Base-by-base conservation (phyloP, 2,113 vertebrate genomes). In the Equus przewalskii region DNA sequence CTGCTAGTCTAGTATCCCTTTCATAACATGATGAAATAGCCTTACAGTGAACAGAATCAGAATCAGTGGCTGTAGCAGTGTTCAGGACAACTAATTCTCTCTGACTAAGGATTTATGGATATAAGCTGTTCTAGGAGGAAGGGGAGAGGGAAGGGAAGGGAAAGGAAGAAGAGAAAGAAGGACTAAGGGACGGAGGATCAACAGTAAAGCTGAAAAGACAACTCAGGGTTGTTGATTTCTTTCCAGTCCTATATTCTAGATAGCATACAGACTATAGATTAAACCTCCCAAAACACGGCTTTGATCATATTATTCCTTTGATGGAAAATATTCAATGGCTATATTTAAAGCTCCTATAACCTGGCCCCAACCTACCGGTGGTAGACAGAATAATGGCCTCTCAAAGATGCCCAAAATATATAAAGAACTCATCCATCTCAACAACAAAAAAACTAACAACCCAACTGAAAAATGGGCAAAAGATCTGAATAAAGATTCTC, bases 91-190 rank as follows among this genome's bases (percentile, higher is more conserved):
- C n/a, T 36, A 91, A 81, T 46, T 89, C 26, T 60, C 60, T 87
- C 51, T 96, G 73, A 93, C 49, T 84, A 81, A 82, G 30, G n/a
- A 93, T 60, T 73, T 89, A 84, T 85, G 58, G 28, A 89, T 33
- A 54, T 18, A 92, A 82, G 10, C 33, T 78, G n/a, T 58, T 79
- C 11, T 73, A 64, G 44, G 19, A 86, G 22, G 7, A 73, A 7
- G 28, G 46, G 75, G 49, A 24, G 49, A 85, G 14, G 26, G 28
- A 93, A 33, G 15, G 7, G 70, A n/a, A 22, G 33, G 60, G 51
- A 15, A 51, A 93, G 10, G 26, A 51, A 54, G 51, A 16, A 16
- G 51, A 41, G 36, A 41, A 41, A 41, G 36, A 41, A 41, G 36
- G 36, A 41, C 36, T 41, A 41, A 41, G 36, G 36, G 36, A 41